Conservation (phyloP, 2,797 vertebrate genomes). For the Rhadinocentrus ornatus region DNA sequence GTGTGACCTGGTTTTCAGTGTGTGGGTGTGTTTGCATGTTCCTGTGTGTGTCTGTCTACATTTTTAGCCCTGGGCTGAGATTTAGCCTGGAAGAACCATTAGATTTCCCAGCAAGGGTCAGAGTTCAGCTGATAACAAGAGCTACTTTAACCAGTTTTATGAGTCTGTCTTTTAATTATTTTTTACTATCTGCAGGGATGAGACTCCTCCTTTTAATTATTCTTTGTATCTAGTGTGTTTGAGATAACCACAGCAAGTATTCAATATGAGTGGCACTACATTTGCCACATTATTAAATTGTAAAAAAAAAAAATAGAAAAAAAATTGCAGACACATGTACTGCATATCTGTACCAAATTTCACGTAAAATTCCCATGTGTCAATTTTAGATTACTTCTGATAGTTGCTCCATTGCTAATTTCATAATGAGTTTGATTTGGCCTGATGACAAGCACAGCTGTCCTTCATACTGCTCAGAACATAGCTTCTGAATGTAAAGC, state of each 20-base stretch:
- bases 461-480: slow-evolving; percentile 10
- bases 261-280: not conserved
- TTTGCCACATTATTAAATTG: not conserved
- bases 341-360: not conserved
- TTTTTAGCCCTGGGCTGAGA: slow-evolving; percentile 59
- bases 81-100: slow-evolving; percentile 54
- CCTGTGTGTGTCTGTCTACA: slow-evolving; percentile 34
- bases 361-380: not conserved
- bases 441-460: slow-evolving; percentile 38
- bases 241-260: not conserved
- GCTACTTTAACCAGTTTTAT: slow-evolving; percentile 41
- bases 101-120: slow-evolving; percentile 48
- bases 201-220: not conserved
- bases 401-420: slow-evolving; percentile 43
- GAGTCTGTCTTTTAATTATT: slow-evolving; percentile 2
- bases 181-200: slow-evolving; percentile 4
- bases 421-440: slow-evolving; percentile 50
- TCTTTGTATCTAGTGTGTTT: not conserved
- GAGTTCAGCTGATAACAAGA: slow-evolving; percentile 63
- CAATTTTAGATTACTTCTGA: not conserved
- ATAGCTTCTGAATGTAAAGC: slow-evolving; percentile 36
- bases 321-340: not conserved
- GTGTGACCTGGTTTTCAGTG: slow-evolving; percentile 66
- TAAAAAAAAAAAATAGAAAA: too few relatives aligned
- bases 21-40: slow-evolving; percentile 18